Evolutionary conservation across 2,113 vertebrate genomes (phyloP).

Genomic region (Sceloporus undulatus): DNA sequence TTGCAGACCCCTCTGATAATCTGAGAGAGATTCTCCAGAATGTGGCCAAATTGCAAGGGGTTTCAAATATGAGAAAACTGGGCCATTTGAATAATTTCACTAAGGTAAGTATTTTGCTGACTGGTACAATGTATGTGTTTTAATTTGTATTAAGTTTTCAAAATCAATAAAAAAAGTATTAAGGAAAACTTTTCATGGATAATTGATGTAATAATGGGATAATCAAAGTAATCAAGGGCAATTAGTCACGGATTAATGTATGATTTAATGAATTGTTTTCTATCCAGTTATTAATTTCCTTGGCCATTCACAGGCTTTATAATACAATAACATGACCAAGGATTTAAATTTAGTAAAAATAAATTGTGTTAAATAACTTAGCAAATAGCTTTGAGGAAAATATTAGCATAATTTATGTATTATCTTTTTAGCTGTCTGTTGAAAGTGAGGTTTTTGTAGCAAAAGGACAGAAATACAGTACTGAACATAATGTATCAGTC

Average conservation of each 20-base stretch:
- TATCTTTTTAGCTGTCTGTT: not conserved
- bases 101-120: slow-evolving; percentile 85
- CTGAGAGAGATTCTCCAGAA: slow-evolving; percentile 98
- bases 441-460: not conserved
- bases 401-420: not conserved
- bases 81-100: slow-evolving; percentile 99
- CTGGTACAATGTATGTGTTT: not conserved
- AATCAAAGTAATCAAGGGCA: not conserved
- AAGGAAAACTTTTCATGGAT: not conserved
- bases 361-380: not conserved
- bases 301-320: not conserved
- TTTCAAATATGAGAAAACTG: slow-evolving; percentile 98
- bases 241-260: not conserved
- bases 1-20: slow-evolving; percentile 94
- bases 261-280: not conserved
- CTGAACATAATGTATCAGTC: not conserved
- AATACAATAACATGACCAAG: not conserved
- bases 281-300: not conserved
- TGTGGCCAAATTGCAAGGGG: slow-evolving; percentile 95
- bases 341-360: not conserved
- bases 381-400: not conserved
- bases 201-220: not conserved
- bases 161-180: not conserved
- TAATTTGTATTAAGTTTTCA: not conserved
- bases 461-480: not conserved